Evolutionary conservation across 2,888 invertebrate species (phyloP).

Genomic region (Sarcophaga variegata): DNA sequence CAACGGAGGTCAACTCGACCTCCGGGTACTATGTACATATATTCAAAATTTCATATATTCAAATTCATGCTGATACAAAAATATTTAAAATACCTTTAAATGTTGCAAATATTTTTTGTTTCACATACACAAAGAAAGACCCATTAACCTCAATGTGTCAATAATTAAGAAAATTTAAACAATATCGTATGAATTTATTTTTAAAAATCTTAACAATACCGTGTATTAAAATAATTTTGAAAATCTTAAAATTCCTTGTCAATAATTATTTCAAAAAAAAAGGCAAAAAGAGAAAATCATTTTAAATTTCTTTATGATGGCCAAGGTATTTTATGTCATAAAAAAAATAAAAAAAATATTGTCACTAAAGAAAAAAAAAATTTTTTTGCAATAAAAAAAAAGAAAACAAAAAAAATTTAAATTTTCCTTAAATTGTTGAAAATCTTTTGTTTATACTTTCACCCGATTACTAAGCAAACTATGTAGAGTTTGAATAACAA

Average conservation of each 20-base stretch:
- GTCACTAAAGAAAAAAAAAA: too few relatives aligned
- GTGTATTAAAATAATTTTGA: conserved; percentile 3
- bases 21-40: too few relatives aligned
- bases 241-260: conserved; percentile 43
- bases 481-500: conserved; percentile 40
- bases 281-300: background rate
- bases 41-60: too few relatives aligned
- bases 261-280: conserved; percentile 28
- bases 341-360: too few relatives aligned
- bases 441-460: conserved; percentile 42
- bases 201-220: background rate
- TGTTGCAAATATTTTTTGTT: background rate
- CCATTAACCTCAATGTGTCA: conserved; percentile 1
- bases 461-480: conserved; percentile 43
- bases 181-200: background rate
- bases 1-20: too few relatives aligned
- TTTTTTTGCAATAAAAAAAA: too few relatives aligned
- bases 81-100: background rate
- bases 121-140: background rate
- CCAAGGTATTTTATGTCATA: too few relatives aligned
- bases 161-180: background rate
- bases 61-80: background rate
- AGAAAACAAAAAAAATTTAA: too few relatives aligned
- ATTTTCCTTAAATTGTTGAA: background rate
- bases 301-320: background rate